Conservation (phyloP, 2,888 invertebrate genomes). For the Mesorhabditis sp. region DNA sequence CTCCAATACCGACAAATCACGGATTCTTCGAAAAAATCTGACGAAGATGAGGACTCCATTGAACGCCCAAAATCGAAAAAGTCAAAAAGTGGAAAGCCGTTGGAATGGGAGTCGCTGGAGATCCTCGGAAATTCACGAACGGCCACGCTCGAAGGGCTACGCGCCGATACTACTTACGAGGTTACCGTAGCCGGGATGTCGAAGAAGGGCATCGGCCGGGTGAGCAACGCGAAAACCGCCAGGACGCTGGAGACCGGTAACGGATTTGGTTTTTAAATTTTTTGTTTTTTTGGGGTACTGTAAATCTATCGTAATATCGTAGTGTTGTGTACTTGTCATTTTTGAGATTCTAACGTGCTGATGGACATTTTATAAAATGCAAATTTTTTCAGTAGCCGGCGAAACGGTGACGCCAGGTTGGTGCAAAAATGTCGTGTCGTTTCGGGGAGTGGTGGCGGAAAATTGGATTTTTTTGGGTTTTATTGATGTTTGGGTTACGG, state of each 20-base stretch:
- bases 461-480: no score
- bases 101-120: slow-evolving; percentile 15
- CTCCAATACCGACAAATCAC: slow-evolving; percentile 59
- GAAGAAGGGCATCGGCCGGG: slow-evolving; percentile 82
- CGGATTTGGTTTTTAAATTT: neutral
- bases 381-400: neutral
- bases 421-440: neutral
- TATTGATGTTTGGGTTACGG: no score
- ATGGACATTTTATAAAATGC: neutral
- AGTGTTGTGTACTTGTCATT: neutral
- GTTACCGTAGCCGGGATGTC: slow-evolving; percentile 93
- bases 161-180: slow-evolving; percentile 76
- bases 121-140: slow-evolving; percentile 19
- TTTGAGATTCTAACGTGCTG: neutral
- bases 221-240: slow-evolving; percentile 83
- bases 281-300: neutral
- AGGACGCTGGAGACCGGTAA: slow-evolving; percentile 77
- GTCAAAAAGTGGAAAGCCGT: slow-evolving; percentile 13
- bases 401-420: slow-evolving; percentile 3
- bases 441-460: no score
- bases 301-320: neutral
- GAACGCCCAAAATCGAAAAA: slow-evolving; percentile 11
- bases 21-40: slow-evolving; percentile 70
- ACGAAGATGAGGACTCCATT: slow-evolving; percentile 16
- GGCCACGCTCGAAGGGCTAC: slow-evolving; percentile 25